Base-by-base conservation (phyloP, 2,888 invertebrate genomes). In the Apomyelois bistriatella region DNA sequence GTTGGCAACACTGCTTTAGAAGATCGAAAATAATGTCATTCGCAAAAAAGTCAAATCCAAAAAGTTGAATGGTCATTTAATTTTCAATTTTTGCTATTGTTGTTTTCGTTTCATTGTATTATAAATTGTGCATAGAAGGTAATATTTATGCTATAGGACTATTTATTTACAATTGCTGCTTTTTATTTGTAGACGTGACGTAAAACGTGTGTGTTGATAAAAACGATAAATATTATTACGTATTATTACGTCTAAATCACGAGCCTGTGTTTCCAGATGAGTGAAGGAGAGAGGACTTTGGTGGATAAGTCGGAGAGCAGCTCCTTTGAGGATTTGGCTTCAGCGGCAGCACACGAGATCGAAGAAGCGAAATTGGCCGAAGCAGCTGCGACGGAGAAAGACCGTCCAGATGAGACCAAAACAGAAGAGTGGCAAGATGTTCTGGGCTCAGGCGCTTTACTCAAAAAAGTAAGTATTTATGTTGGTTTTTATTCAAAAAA, bases 361-460 rank as follows among this genome's bases (percentile, higher is more conserved):
- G 90, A 91, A 53, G 89, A 87, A 59, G 87, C 87, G 1, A 86
- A 88, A 57, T 70, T 86, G 4, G 84, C 87, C 0, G 89, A 83
- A 55, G 89, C 82, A 41, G 85, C 79, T 7, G 81, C 81, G 10
- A 62, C 75, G 1, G 80, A 77, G 30, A 81, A 76, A 53, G 79
- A 81, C 28, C 82, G 76, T 56, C 60, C 75, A 35, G 60, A 67
- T 35, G 81, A 81, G 48, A 65, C 68, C 36, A 76, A 79, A 67
- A 62, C 69, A 53, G 82, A 93, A 16, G 94, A 94, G 61, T 94
- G 94, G 92, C 90, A 95, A 62, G 96, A 96, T 81, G 91, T 97
- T 52, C 87, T 97, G 53, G 96, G 96, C 10, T 96, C 94, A 82
- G 95, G 95, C 22, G 93, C 95, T 56, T 78, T 97, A 32, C 79